These are phyloP conservation scores for Campylorhamphus procurvoides DNA, from an alignment of 2,113 vertebrate species.

Conservation along the genomic window DNA sequence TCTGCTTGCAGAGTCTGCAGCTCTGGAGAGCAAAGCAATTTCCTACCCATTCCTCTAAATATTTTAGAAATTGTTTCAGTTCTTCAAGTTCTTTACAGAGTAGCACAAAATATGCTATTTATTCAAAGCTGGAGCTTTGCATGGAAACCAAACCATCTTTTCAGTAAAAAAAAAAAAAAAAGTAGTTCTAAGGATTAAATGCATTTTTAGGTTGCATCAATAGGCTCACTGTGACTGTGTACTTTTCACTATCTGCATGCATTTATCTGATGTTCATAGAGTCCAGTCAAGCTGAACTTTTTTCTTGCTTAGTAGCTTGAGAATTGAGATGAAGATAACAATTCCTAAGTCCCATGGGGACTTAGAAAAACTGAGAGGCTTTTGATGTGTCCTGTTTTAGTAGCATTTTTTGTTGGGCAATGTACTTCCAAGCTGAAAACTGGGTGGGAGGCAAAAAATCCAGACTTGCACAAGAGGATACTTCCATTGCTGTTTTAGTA, in stretches of 20 bases:
- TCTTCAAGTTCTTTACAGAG: background rate
- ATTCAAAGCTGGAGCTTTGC: background rate
- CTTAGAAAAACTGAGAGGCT: background rate
- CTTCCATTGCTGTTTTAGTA: background rate
- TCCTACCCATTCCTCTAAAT: background rate
- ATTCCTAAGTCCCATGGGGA: background rate
- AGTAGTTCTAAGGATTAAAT: background rate
- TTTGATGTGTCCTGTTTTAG: background rate
- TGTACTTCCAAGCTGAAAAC: background rate
- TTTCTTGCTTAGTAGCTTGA: background rate
- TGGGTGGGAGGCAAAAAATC: conserved; percentile 7
- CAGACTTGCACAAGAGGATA: conserved; percentile 16
- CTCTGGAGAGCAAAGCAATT: background rate
- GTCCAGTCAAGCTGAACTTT: background rate
- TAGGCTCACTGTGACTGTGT: background rate
- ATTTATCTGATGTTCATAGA: background rate
- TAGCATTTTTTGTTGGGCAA: background rate
- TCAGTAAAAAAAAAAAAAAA: background rate
- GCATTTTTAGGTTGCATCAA: background rate
- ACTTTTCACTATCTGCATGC: background rate
- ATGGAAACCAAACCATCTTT: background rate
- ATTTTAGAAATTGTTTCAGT: background rate
- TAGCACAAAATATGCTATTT: background rate
- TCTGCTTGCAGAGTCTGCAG: background rate
- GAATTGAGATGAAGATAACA: background rate